These are phyloP conservation scores for Belgica antarctica DNA, from an alignment of 2,888 invertebrate species.

Conservation along the genomic window DNA sequence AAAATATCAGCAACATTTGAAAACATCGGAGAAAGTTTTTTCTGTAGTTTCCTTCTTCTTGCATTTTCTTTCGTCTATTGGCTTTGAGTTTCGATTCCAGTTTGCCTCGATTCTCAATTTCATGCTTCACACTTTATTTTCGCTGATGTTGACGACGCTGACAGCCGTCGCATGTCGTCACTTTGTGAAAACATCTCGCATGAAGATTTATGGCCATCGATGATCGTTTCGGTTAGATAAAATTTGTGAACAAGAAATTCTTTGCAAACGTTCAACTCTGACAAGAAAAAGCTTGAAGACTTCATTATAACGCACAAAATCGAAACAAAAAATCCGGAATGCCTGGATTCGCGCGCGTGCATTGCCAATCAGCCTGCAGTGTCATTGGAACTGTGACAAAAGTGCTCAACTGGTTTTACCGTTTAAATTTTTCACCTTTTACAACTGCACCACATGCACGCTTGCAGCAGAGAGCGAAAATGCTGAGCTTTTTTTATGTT, in stretches of 20 bases:
- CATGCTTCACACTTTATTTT: neutral
- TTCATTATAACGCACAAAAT: too few species aligned
- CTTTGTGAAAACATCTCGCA: too few species aligned
- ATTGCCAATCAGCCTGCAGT: neutral
- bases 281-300: too few species aligned
- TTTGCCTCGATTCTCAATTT: neutral
- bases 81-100: neutral
- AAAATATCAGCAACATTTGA: neutral
- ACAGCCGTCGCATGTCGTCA: neutral
- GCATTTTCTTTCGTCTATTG: neutral
- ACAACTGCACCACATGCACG: neutral
- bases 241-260: too few species aligned
- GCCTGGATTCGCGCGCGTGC: too few species aligned
- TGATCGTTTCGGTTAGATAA: too few species aligned
- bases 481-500: neutral
- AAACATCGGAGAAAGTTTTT: conserved; percentile 17
- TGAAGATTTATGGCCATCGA: too few species aligned
- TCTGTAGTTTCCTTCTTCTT: too few species aligned
- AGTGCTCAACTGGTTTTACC: conserved; percentile 24
- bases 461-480: neutral
- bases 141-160: neutral
- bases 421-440: conserved; percentile 23
- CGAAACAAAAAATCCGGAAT: too few species aligned
- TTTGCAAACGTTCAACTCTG: too few species aligned
- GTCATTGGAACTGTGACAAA: conserved; percentile 9